phyloP scores from a whole-genome alignment of 2,797 vertebrate genomes.

The Chelonia mydas region DNA sequence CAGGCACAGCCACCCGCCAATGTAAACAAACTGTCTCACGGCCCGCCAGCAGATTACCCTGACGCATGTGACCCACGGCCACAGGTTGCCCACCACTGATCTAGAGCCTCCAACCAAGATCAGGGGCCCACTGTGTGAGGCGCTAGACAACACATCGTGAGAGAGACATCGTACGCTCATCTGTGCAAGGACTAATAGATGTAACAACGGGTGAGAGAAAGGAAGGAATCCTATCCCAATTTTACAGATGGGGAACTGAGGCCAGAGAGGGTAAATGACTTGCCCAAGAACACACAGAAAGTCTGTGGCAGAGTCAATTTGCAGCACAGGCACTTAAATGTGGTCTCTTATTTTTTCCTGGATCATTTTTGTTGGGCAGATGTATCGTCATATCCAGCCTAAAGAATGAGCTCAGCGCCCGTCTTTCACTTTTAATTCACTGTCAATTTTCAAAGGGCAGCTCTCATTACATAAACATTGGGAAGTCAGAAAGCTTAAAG shows the following conservation, averaged over 20 bases:
- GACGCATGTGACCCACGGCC: too few species aligned
- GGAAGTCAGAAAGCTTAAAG: conserved; percentile 65
- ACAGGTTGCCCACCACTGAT: too few species aligned
- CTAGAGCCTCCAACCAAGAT: neutral
- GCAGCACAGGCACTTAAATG: conserved; percentile 9
- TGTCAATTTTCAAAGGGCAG: conserved; percentile 59
- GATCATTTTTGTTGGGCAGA: conserved; percentile 48
- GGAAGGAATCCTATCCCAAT: accelerated
- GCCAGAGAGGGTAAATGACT: accelerated
- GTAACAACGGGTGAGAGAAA: neutral
- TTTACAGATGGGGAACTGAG: neutral
- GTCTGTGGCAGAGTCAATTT: neutral
- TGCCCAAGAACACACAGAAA: neutral
- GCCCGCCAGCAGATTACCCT: too few species aligned
- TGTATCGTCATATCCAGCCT: conserved; percentile 61
- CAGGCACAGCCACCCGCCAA: too few species aligned
- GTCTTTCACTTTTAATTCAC: conserved; percentile 41
- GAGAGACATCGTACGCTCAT: neutral
- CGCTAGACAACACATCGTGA: neutral
- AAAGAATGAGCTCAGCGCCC: conserved; percentile 22
- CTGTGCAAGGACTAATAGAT: neutral
- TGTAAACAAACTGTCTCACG: too few species aligned
- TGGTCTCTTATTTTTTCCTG: conserved; percentile 5
- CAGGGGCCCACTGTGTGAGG: neutral
- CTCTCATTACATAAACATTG: conserved; percentile 61